A percentile compares a stretch with the other conserved stretches of the same genome.
phyloP scores from a whole-genome alignment of 2,888 invertebrate genomes.

The Sesia apiformis region DNA sequence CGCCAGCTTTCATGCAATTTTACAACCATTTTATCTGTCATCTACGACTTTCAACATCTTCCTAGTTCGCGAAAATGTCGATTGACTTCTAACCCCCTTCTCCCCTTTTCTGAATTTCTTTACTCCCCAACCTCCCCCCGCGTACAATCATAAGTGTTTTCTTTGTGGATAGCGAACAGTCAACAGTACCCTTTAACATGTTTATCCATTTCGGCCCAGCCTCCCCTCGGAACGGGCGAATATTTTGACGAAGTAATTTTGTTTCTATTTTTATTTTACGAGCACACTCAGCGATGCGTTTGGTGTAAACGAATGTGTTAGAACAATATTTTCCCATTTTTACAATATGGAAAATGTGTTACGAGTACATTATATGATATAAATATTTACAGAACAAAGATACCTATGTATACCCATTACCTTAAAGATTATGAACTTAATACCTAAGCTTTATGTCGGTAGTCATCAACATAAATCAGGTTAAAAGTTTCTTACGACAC shows the following conservation, averaged over 20 bases:
- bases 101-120: slow-evolving; percentile 7
- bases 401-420: too few species aligned
- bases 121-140: slow-evolving; percentile 16
- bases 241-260: slow-evolving; percentile 12
- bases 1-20: too few species aligned
- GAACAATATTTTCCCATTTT: background rate
- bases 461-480: too few species aligned
- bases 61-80: slow-evolving; percentile 16
- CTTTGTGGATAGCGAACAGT: slow-evolving; percentile 65
- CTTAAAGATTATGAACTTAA: too few species aligned
- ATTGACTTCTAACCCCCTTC: slow-evolving; percentile 6
- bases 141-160: slow-evolving; percentile 64
- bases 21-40: too few species aligned
- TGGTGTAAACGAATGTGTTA: background rate
- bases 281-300: background rate
- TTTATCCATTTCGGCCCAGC: slow-evolving; percentile 18
- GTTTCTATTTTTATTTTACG: slow-evolving; percentile 10
- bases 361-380: too few species aligned
- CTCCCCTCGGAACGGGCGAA: slow-evolving; percentile 6
- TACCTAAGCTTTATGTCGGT: too few species aligned
- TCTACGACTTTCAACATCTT: too few species aligned
- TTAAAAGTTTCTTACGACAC: too few species aligned
- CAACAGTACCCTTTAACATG: slow-evolving; percentile 54
- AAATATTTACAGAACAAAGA: too few species aligned
- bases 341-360: too few species aligned